phyloP scores from a whole-genome alignment of 2,113 vertebrate genomes.

The Tachycineta bicolor region DNA sequence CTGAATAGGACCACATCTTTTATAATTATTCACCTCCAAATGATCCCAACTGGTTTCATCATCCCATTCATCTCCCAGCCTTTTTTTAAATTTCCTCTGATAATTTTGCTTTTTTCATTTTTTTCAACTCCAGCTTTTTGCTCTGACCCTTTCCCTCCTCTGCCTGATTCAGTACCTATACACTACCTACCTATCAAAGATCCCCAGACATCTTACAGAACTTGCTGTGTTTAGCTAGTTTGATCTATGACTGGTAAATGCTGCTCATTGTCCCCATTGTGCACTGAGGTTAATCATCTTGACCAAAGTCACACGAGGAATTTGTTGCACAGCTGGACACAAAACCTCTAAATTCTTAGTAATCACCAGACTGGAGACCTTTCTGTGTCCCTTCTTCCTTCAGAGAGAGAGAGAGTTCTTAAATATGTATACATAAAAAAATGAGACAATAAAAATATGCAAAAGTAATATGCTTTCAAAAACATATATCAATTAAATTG shows the following conservation, averaged over 20 bases:
- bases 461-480: neutral
- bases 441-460: neutral
- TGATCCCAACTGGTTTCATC: neutral
- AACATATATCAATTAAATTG: neutral
- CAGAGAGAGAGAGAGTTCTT: neutral
- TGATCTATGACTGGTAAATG: neutral
- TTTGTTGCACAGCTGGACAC: neutral
- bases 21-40: neutral
- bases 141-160: neutral
- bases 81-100: neutral
- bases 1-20: neutral
- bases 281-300: neutral
- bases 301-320: neutral
- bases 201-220: neutral
- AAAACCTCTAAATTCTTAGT: neutral
- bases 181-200: neutral
- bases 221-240: neutral
- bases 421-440: neutral
- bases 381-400: neutral
- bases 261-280: neutral
- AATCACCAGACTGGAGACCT: neutral
- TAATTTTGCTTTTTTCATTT: neutral
- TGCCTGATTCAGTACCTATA: neutral
- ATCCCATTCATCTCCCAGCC: neutral
- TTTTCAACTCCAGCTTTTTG: neutral